Evolutionary conservation across 2,888 invertebrate species (phyloP), one percentile per base, ranked within the genome.

Genomic region (Lydus trimaculatus): DNA sequence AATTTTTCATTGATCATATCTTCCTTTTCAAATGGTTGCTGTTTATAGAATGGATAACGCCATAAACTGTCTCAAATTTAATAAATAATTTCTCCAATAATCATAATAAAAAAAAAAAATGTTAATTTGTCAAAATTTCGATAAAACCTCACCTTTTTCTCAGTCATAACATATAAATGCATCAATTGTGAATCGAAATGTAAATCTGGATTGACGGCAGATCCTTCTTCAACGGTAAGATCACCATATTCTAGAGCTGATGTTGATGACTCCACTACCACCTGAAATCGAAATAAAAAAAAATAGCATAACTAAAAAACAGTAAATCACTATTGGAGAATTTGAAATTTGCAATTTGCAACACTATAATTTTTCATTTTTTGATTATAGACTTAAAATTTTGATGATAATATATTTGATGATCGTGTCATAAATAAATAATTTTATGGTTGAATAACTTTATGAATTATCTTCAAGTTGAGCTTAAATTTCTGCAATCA

Each of bases 91-190:
- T 69, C 60, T 36, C 63, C 58, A 66, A 60, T 3, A 60, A 56
- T 7, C 7, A 36, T 9, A 13, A 15, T 15, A 15, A 15, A 36
- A 15, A 9, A 33, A 33, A 33, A 5, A 5, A 11, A 7, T 33
- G 33, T 6, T 33, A 33, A 33, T 7, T 6, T 3, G 4, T 28
- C 28, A 28, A 28, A 33, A 33, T 33, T 33, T 33, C 11, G 2
- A 39, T n/a, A 15, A 15, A 67, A 69, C 68, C 85, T 84, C 84
- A 97, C 96, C 89, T 93, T 94, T 83, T 91, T 91, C 84, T 93
- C 92, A 60, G 97, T 97, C 94, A 97, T 95, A 31, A 96, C 95
- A 85, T 97, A 98, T 75, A 98, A 90, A 88, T 96, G 95, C 89
- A 96, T 92, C 79, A 92, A 90, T 83, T 93, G 93, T 79, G 94